Conservation (phyloP, 2,888 invertebrate genomes). For the Xylota segnis region DNA sequence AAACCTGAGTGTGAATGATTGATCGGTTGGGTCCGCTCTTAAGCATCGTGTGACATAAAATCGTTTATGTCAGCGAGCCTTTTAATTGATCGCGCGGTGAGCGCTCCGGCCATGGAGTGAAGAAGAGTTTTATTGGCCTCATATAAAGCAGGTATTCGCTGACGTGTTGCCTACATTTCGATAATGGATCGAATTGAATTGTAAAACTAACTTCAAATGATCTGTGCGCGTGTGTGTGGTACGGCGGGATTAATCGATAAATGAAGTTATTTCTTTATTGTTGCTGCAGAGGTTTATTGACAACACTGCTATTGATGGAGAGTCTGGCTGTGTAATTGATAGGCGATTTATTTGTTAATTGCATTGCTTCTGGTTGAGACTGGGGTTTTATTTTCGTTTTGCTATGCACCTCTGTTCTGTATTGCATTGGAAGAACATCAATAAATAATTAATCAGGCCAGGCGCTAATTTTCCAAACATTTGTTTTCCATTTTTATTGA, state of each 20-base stretch:
- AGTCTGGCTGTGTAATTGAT: conserved; percentile 26
- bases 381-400: not conserved
- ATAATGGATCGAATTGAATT: conserved; percentile 51
- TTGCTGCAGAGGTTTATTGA: conserved; percentile 20
- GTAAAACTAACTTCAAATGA: conserved; percentile 35
- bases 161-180: conserved; percentile 21
- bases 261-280: conserved; percentile 14
- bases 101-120: conserved; percentile 23
- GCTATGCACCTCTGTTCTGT: not conserved
- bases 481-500: too few species aligned
- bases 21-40: conserved; percentile 59
- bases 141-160: conserved; percentile 23
- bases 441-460: too few species aligned
- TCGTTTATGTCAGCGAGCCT: conserved; percentile 70
- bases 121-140: conserved; percentile 56
- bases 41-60: conserved; percentile 74
- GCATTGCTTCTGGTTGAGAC: conserved; percentile 15
- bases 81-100: conserved; percentile 60
- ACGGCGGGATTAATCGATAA: conserved; percentile 41
- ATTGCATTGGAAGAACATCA: not conserved
- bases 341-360: conserved; percentile 27
- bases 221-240: conserved; percentile 31
- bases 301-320: conserved; percentile 20
- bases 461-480: too few species aligned
- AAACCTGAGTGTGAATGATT: conserved; percentile 68